phyloP scores from a whole-genome alignment of 2,113 vertebrate genomes.

The Poicephalus meyeri region DNA sequence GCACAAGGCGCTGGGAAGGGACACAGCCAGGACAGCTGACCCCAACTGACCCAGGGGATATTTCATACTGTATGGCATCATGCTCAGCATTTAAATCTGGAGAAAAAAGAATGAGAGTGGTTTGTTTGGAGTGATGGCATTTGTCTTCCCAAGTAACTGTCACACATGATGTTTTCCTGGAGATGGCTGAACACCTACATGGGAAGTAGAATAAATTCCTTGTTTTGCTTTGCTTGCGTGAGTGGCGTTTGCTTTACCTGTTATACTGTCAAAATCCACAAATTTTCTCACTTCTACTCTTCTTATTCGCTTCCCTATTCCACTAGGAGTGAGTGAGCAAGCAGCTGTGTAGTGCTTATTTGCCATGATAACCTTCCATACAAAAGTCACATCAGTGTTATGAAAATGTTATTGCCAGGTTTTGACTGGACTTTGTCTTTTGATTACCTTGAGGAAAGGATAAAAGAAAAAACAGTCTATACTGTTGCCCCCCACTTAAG shows the following conservation, averaged over 20 bases:
- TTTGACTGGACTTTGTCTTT: not conserved
- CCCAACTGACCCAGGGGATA: not conserved
- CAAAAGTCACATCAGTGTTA: not conserved
- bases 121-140: fast-evolving
- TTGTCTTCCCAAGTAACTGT: not conserved
- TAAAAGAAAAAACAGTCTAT: not conserved
- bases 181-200: not conserved
- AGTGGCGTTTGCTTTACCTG: not conserved
- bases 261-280: not conserved
- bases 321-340: not conserved
- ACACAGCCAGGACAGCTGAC: not conserved
- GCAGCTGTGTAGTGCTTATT: not conserved
- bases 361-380: not conserved
- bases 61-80: not conserved
- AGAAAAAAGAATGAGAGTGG: not conserved
- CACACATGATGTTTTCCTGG: not conserved
- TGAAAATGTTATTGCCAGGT: not conserved
- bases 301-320: not conserved
- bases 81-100: not conserved
- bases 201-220: not conserved
- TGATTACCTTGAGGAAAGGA: not conserved
- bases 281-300: not conserved
- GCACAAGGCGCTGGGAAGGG: not conserved
- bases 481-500: not conserved
- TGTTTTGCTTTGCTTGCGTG: not conserved